phyloP scores from a whole-genome alignment of 1,140 invertebrate species.

The Brachionus sp. region DNA sequence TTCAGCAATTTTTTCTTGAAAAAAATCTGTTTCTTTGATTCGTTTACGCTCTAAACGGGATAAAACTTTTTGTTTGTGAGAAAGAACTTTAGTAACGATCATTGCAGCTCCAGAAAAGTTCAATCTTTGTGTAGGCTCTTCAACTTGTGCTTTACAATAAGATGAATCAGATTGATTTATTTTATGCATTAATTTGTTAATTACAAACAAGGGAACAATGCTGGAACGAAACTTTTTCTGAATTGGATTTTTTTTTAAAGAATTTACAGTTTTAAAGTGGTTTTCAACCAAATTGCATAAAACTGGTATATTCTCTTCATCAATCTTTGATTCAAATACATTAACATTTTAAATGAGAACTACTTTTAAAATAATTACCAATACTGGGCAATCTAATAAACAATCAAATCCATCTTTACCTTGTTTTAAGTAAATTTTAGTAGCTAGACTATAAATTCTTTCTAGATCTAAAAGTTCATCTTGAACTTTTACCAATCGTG shows the following conservation, averaged over 20 bases:
- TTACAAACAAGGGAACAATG: neutral
- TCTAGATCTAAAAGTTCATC: conserved; percentile 23
- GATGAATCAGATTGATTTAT: neutral
- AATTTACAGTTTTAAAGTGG: conserved; percentile 26
- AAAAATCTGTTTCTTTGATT: conserved; percentile 2
- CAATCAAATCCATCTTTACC: conserved; percentile 45
- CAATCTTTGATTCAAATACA: neutral
- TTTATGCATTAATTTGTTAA: conserved; percentile 13
- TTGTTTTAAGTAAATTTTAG: conserved; percentile 29
- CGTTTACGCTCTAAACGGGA: neutral
- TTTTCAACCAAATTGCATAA: conserved; percentile 44
- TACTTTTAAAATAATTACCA: neutral
- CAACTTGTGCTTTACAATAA: neutral
- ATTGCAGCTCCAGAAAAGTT: conserved; percentile 9
- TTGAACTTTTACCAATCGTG: conserved; percentile 25
- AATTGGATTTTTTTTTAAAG: neutral
- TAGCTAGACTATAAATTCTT: neutral
- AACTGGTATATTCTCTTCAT: conserved; percentile 39
- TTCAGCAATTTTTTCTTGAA: neutral
- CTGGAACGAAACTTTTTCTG: conserved; percentile 10
- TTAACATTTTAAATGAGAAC: neutral
- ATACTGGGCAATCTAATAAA: neutral
- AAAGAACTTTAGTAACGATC: conserved; percentile 29
- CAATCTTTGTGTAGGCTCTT: neutral
- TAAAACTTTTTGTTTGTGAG: neutral